Percentiles rank a stretch among this genome's conserved stretches.
These are phyloP conservation scores for Neodontobutis hainanensis DNA, from an alignment of 2,113 vertebrate species.

Conservation along the genomic window DNA sequence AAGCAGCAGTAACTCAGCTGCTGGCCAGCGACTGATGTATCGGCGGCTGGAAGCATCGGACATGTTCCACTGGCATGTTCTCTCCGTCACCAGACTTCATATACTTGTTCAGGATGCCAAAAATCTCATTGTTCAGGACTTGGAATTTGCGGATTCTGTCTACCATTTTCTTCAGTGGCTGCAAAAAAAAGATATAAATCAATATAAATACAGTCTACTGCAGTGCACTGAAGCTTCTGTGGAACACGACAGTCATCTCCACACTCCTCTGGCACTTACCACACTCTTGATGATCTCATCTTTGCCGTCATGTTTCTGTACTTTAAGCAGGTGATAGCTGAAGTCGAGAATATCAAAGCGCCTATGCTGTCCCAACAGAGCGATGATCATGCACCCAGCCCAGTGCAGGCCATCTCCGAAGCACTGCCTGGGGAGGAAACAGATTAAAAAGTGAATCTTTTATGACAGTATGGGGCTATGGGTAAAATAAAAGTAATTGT, in stretches of 20 bases:
- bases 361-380: conserved; percentile 93
- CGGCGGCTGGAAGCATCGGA: conserved; percentile 97
- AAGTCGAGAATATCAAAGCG: conserved; percentile 98
- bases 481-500: not conserved
- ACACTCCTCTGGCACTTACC: conserved; percentile 76
- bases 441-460: not conserved
- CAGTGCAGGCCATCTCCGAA: conserved; percentile 98
- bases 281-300: conserved; percentile 98
- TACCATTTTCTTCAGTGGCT: conserved; percentile 99
- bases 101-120: conserved; percentile 94
- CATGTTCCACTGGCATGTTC: conserved; percentile 94
- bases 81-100: conserved; percentile 94
- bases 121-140: conserved; percentile 94
- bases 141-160: conserved; percentile 98
- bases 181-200: not conserved
- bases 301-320: conserved; percentile 97
- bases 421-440: conserved; percentile 84
- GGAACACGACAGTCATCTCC: not conserved
- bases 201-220: too few species aligned
- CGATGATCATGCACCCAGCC: conserved; percentile 97
- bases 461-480: not conserved
- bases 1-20: conserved; percentile 77
- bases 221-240: too few species aligned
- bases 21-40: conserved; percentile 98
- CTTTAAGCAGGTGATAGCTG: conserved; percentile 97